Percentiles rank a stretch among this genome's conserved stretches.
phyloP scores from a whole-genome alignment of 1,140 invertebrate species.

The Triops longicaudatus region DNA sequence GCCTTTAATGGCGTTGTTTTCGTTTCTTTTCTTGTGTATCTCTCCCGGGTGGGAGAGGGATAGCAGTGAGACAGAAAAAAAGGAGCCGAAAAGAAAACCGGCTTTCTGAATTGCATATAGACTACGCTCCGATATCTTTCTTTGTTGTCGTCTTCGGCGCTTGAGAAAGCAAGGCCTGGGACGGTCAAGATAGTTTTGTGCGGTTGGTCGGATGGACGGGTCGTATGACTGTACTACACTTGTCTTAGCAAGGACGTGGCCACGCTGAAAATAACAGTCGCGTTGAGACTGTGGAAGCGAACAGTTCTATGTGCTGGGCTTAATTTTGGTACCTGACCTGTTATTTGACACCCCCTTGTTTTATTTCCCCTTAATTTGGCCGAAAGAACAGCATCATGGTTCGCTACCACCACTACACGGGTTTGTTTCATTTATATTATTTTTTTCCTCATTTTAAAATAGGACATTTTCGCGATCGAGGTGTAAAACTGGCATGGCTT shows the following conservation, averaged over 20 bases:
- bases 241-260: background rate
- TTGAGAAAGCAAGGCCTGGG: too few species aligned
- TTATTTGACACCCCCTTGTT: background rate
- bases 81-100: background rate
- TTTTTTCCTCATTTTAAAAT: background rate
- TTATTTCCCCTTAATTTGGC: background rate
- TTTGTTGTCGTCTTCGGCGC: too few species aligned
- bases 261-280: background rate
- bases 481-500: too few species aligned
- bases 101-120: background rate
- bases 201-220: too few species aligned
- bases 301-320: background rate
- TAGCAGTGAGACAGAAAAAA: background rate
- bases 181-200: background rate
- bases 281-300: background rate
- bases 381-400: background rate
- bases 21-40: background rate
- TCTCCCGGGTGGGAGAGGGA: too few species aligned
- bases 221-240: background rate
- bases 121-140: too few species aligned
- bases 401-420: constrained; percentile 1
- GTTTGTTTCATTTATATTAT: background rate
- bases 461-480: background rate
- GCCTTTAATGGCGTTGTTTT: background rate
- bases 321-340: background rate